These are phyloP conservation scores for Papilio xuthus DNA, from an alignment of 1,140 invertebrate genomes.

Conservation along the genomic window DNA sequence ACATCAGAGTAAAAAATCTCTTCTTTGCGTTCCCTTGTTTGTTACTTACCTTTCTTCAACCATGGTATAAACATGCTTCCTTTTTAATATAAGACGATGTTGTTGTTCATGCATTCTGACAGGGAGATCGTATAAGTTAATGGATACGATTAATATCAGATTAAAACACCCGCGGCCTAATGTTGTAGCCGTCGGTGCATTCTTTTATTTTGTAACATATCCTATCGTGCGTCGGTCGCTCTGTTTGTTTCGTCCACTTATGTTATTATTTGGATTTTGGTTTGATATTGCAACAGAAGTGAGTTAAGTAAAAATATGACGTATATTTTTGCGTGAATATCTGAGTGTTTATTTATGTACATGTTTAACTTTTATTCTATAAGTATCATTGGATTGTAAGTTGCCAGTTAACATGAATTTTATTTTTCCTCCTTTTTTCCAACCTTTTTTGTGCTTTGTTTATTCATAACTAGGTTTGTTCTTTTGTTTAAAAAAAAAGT, in stretches of 20 bases:
- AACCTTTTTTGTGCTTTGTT: background rate
- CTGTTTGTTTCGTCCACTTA: background rate
- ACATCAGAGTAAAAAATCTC: background rate
- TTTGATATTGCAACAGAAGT: background rate
- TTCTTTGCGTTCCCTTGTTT: background rate
- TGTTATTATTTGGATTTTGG: background rate
- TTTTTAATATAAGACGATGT: background rate
- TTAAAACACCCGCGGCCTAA: conserved; percentile 25
- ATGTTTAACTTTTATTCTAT: background rate
- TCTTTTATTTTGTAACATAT: conserved; percentile 22
- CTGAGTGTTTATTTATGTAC: background rate
- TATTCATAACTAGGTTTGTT: background rate
- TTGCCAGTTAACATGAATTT: background rate
- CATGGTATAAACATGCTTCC: background rate
- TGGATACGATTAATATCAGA: conserved; percentile 21
- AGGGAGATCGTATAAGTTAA: conserved; percentile 19
- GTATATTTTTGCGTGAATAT: background rate
- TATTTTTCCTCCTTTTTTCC: background rate
- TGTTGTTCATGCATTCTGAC: conserved; percentile 17
- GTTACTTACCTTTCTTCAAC: background rate
- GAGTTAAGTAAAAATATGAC: background rate
- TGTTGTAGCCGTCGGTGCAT: background rate
- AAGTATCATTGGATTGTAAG: background rate
- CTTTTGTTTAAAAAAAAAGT: too few species aligned
- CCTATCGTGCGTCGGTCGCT: background rate